phyloP scores from a whole-genome alignment of 2,113 vertebrate species.

The Vireo altiloquus region DNA sequence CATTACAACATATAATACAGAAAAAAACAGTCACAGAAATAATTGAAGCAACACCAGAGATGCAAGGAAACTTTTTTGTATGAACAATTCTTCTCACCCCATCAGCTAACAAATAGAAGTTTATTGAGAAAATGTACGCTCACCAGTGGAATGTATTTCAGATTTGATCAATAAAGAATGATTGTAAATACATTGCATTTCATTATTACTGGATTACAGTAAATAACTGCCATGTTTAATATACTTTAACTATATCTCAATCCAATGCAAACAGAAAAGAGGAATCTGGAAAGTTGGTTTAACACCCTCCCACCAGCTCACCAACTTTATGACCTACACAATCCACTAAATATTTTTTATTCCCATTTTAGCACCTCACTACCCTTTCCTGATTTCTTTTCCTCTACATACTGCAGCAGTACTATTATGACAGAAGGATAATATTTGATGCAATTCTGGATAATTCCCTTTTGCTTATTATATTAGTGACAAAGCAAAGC shows the following conservation, averaged over 20 bases:
- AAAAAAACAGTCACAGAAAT: neutral
- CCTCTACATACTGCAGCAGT: neutral
- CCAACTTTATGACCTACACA: neutral
- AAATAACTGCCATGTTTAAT: neutral
- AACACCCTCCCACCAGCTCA: neutral
- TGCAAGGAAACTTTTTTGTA: neutral
- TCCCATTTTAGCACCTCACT: neutral
- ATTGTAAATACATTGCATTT: neutral
- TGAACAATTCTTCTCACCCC: neutral
- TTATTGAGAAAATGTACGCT: neutral
- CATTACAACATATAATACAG: conserved; percentile 1
- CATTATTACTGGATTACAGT: neutral
- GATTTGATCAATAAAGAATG: neutral
- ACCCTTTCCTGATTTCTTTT: neutral
- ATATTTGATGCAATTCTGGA: neutral
- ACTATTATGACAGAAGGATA: neutral
- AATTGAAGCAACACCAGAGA: conserved; percentile 3
- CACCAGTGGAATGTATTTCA: neutral
- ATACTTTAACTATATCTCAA: neutral
- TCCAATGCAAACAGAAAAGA: neutral
- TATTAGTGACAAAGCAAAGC: neutral
- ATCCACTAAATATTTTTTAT: neutral
- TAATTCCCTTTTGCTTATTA: neutral
- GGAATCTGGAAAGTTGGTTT: neutral
- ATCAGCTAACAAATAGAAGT: neutral